A percentile compares a stretch with the other conserved stretches of the same genome.
phyloP scores from a whole-genome alignment of 2,113 vertebrate species.

The Athene cunicularia region DNA sequence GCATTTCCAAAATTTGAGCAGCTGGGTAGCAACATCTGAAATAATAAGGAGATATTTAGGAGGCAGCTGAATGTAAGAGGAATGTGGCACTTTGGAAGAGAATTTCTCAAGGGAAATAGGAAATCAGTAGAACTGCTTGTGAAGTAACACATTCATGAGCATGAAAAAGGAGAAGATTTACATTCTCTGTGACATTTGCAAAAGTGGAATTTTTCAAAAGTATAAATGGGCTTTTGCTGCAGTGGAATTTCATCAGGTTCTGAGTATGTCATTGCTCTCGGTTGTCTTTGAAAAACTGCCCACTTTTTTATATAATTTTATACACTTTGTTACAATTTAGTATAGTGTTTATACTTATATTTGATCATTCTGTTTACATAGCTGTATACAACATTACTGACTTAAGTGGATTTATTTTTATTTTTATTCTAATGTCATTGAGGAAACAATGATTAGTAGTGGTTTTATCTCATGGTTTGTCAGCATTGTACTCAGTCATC shows the following conservation, averaged over 20 bases:
- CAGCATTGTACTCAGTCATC: not conserved
- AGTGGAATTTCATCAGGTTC: not conserved
- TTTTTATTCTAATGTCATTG: not conserved
- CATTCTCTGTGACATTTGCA: not conserved
- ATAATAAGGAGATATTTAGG: not conserved
- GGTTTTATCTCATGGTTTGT: not conserved
- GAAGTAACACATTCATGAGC: not conserved
- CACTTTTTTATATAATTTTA: not conserved
- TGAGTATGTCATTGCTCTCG: not conserved
- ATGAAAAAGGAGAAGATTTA: not conserved
- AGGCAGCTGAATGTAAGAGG: not conserved
- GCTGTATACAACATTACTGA: not conserved
- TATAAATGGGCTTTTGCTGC: not conserved
- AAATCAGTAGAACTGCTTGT: not conserved
- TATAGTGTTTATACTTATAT: not conserved
- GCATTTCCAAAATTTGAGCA: not conserved
- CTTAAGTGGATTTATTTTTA: not conserved
- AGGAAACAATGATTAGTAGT: not conserved
- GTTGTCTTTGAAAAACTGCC: not conserved
- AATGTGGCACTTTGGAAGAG: not conserved
- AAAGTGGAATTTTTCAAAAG: not conserved
- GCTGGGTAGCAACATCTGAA: not conserved
- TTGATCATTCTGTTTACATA: not conserved
- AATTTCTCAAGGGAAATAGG: not conserved
- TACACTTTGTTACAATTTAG: not conserved